Percentiles rank a stretch among this genome's conserved stretches.
phyloP scores from a whole-genome alignment of 1,140 invertebrate species.

The Aphaenogaster rudis region DNA sequence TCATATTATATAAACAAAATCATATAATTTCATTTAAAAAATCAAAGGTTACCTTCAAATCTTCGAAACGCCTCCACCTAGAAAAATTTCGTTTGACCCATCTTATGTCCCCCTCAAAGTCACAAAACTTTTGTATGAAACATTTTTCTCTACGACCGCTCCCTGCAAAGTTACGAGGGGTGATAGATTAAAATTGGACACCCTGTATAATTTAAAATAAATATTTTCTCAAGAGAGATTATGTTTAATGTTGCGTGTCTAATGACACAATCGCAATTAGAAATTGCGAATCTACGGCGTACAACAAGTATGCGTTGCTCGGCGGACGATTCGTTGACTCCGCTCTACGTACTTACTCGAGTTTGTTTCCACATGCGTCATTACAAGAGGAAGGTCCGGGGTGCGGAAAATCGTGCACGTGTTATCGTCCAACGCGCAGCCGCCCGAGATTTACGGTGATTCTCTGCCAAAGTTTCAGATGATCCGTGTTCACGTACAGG shows the following conservation, averaged over 20 bases:
- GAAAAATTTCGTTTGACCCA: no score
- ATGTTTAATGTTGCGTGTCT: background rate
- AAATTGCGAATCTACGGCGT: background rate
- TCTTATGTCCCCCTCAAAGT: no score
- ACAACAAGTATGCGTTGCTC: background rate
- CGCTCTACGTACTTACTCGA: background rate
- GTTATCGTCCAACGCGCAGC: constrained; percentile 31
- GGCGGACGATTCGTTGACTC: background rate
- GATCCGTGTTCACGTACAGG: background rate
- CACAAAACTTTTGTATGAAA: no score
- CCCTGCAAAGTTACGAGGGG: no score
- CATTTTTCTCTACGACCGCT: no score
- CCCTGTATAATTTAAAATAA: background rate
- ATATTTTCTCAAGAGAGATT: background rate
- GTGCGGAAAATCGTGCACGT: constrained; percentile 31
- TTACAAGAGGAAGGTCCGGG: constrained; percentile 21
- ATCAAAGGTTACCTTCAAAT: no score
- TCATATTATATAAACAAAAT: no score
- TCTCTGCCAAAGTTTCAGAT: constrained; percentile 32
- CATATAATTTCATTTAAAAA: no score
- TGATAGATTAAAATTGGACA: no score
- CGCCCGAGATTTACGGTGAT: constrained; percentile 15
- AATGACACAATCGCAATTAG: background rate
- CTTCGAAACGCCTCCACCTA: no score
- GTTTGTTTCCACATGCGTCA: constrained; percentile 16